These are phyloP conservation scores for Mohoua ochrocephala DNA, from an alignment of 2,113 vertebrate species.

Conservation along the genomic window DNA sequence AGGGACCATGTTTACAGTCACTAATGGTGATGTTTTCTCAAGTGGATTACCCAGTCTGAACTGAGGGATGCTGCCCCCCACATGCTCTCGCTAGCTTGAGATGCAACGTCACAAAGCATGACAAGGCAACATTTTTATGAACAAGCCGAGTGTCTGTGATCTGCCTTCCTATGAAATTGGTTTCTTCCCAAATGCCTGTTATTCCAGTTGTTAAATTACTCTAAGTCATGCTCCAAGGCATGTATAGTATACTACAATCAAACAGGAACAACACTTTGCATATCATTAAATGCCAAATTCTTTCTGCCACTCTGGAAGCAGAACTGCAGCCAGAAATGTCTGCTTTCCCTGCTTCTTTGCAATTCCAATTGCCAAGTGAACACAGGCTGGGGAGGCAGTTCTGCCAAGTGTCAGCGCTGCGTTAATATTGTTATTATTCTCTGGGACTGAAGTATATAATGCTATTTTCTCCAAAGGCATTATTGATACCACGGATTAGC, in stretches of 20 bases:
- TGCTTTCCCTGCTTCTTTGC: conserved; percentile 52
- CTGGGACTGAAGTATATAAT: conserved; percentile 54
- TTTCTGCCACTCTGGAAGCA: conserved; percentile 64
- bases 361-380: conserved; percentile 66
- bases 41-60: neutral
- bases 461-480: conserved; percentile 61
- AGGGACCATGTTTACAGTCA: neutral
- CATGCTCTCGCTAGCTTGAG: neutral
- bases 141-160: conserved; percentile 63
- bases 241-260: conserved; percentile 71
- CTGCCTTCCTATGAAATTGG: conserved; percentile 71
- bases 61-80: neutral
- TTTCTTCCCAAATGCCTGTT: conserved; percentile 76
- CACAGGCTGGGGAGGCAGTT: conserved; percentile 20
- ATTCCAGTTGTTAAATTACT: conserved; percentile 80
- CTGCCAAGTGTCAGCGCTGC: conserved; percentile 62
- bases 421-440: conserved; percentile 70
- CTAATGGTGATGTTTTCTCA: neutral
- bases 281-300: conserved; percentile 74
- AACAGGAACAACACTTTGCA: conserved; percentile 68
- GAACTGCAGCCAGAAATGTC: conserved; percentile 59
- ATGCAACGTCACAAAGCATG: conserved; percentile 30
- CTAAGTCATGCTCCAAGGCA: conserved; percentile 75
- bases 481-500: conserved; percentile 56
- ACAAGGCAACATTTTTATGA: conserved; percentile 67